These are phyloP conservation scores for Drosophila athabasca DNA, from an alignment of 1,140 invertebrate genomes.

Conservation along the genomic window DNA sequence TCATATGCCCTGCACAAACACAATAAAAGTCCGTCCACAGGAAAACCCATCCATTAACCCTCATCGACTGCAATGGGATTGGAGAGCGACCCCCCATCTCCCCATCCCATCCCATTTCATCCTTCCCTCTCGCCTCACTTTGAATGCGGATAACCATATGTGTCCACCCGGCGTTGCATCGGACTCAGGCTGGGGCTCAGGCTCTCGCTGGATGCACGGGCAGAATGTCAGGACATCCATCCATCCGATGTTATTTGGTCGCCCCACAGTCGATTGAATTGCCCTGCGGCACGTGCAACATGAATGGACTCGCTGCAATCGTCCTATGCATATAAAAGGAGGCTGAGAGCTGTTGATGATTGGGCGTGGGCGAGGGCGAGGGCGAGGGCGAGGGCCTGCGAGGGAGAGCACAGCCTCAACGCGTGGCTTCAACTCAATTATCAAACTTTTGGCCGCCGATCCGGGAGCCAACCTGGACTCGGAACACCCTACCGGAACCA, in stretches of 20 bases:
- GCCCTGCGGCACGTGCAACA: conserved; percentile 62
- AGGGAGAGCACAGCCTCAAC: conserved; percentile 38
- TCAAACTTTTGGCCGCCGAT: conserved; percentile 77
- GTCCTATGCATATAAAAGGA: conserved; percentile 49
- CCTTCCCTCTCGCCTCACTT: conserved; percentile 11
- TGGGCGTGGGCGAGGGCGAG: conserved; percentile 3
- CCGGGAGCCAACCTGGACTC: conserved; percentile 34
- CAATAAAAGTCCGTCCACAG: conserved; percentile 34
- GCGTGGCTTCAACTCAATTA: conserved; percentile 75
- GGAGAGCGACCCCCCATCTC: neutral
- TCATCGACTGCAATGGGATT: conserved; percentile 31
- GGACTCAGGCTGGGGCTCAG: neutral
- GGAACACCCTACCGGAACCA: no score
- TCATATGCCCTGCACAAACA: conserved; percentile 46
- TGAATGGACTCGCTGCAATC: conserved; percentile 41
- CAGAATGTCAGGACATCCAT: conserved; percentile 32
- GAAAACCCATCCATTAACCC: conserved; percentile 29
- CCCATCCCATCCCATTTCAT: neutral
- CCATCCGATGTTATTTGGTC: conserved; percentile 45
- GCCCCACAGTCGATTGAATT: conserved; percentile 58
- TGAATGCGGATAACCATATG: conserved; percentile 42
- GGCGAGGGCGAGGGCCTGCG: neutral
- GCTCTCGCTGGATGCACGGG: neutral
- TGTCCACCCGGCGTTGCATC: no score
- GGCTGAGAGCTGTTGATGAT: conserved; percentile 71